Conservation (phyloP, 2,113 vertebrate species). For the Junco hyemalis region DNA sequence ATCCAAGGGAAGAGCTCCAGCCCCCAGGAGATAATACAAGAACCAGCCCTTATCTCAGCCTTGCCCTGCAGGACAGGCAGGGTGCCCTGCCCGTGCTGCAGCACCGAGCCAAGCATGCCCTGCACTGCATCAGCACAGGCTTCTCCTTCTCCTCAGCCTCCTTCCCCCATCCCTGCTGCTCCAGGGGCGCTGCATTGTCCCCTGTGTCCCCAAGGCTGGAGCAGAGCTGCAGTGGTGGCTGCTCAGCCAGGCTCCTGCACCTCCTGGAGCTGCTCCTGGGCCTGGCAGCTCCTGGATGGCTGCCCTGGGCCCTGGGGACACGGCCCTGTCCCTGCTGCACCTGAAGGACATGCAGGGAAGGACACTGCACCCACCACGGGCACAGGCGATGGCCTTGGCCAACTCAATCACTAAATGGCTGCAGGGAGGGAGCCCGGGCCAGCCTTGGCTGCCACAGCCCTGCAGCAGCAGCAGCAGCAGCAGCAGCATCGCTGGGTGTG, state of each 20-base stretch:
- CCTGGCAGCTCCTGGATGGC: fast-evolving
- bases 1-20: background rate
- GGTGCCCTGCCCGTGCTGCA: background rate
- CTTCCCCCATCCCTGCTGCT: background rate
- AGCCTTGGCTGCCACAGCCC: conserved; percentile 26
- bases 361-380: background rate
- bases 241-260: background rate
- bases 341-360: conserved; percentile 1
- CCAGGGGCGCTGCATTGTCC: fast-evolving
- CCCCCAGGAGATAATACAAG: background rate
- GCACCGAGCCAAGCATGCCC: background rate
- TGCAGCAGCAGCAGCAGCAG: background rate
- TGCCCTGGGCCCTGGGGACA: background rate
- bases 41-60: fast-evolving
- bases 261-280: background rate
- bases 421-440: background rate
- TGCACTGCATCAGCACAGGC: background rate
- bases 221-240: background rate
- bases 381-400: background rate
- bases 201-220: background rate
- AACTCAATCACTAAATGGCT: background rate
- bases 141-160: background rate
- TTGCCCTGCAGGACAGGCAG: background rate
- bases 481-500: background rate
- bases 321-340: background rate